Conservation (phyloP, 1,140 invertebrate genomes). For the Ceratitis capitata region DNA sequence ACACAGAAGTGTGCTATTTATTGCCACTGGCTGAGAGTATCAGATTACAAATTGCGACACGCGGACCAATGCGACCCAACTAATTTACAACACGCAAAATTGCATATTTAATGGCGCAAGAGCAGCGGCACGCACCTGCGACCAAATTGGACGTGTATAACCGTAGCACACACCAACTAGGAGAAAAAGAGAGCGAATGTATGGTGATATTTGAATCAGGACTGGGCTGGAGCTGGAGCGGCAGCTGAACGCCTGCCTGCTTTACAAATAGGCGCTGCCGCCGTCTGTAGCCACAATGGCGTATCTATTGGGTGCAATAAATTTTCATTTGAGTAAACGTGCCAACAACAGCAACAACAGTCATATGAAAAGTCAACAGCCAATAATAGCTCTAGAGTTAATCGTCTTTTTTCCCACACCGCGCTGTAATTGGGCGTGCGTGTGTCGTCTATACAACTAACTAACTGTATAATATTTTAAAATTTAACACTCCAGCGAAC, state of each 20-base stretch:
- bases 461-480: too few relatives aligned
- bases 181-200: too few relatives aligned
- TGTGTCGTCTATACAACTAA: neutral
- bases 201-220: too few relatives aligned
- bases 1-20: neutral
- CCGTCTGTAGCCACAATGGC: constrained; percentile 1
- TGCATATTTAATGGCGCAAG: constrained; percentile 36
- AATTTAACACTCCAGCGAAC: too few relatives aligned
- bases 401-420: neutral
- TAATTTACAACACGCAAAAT: constrained; percentile 37
- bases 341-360: neutral
- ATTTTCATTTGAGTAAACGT: constrained; percentile 7
- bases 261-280: neutral
- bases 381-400: neutral
- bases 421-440: neutral
- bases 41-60: constrained; percentile 29
- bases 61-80: constrained; percentile 21
- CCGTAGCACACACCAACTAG: neutral
- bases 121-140: constrained; percentile 20
- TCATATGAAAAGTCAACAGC: neutral
- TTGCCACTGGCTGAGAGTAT: neutral
- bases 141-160: neutral
- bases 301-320: constrained; percentile 26
- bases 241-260: neutral
- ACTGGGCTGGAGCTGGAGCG: too few relatives aligned